Conservation (phyloP, 2,797 vertebrate genomes). For the Sebastes miniatus region DNA sequence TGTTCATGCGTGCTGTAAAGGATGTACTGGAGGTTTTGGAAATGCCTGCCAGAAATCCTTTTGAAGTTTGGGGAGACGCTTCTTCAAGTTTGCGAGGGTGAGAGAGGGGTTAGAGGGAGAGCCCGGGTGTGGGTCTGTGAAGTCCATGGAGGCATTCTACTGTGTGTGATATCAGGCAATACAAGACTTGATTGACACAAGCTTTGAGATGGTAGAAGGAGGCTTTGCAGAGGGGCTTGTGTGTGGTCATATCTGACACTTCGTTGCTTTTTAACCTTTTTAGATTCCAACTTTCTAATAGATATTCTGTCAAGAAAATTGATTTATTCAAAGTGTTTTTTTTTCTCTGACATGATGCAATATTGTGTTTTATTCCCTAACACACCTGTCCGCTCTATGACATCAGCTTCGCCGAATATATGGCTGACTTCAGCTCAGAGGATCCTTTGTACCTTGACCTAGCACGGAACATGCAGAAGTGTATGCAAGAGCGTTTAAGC, state of each 20-base stretch:
- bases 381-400: not conserved
- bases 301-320: not conserved
- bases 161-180: not conserved
- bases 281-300: not conserved
- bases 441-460: not conserved
- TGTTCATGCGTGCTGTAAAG: not conserved
- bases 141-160: not conserved
- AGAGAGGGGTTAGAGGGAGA: not conserved
- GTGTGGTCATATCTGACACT: not conserved
- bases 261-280: not conserved
- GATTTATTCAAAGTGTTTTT: not conserved
- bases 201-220: not conserved
- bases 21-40: not conserved
- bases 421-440: not conserved
- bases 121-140: not conserved
- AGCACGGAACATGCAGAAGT: not conserved
- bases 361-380: not conserved
- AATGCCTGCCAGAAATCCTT: not conserved
- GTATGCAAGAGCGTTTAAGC: not conserved
- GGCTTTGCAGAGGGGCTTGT: not conserved
- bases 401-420: not conserved
- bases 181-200: not conserved
- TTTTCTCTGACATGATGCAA: not conserved
- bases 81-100: not conserved
- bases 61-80: slow-evolving; percentile 22